Evolutionary conservation across 2,888 invertebrate species (phyloP).

Genomic region (Drosophila cyrtoloma): DNA sequence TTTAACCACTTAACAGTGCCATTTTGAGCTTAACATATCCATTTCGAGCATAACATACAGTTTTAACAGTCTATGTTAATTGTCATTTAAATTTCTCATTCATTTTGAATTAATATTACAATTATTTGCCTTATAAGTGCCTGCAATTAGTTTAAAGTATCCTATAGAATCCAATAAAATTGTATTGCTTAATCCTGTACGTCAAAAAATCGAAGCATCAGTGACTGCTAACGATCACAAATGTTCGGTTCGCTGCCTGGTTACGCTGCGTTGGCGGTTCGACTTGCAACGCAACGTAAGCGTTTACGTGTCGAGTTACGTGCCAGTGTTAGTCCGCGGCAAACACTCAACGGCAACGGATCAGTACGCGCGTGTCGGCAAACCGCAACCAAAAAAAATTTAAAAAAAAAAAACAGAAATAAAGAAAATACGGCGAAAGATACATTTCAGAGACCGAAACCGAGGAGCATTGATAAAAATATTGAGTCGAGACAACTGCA

Average conservation of each 20-base stretch:
- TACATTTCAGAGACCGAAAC: conserved; percentile 51
- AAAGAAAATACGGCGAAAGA: conserved; percentile 45
- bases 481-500: conserved; percentile 52
- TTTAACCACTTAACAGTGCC: conserved; percentile 35
- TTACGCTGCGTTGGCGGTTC: conserved; percentile 59
- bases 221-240: conserved; percentile 30
- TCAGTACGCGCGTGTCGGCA: conserved; percentile 72
- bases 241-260: conserved; percentile 38
- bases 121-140: not conserved
- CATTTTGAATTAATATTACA: not conserved
- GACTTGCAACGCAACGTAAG: conserved; percentile 58
- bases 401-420: conserved; percentile 27
- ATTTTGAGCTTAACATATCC: conserved; percentile 48
- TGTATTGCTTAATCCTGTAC: not conserved
- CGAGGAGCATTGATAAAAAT: conserved; percentile 53
- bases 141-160: not conserved
- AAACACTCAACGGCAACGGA: conserved; percentile 71
- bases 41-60: conserved; percentile 46
- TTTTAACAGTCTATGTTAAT: conserved; percentile 11
- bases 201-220: not conserved
- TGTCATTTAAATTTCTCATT: conserved; percentile 13
- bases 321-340: conserved; percentile 55
- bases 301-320: conserved; percentile 55
- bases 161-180: not conserved
- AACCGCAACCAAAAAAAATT: conserved; percentile 42